Evolutionary conservation across 2,113 vertebrate genomes (phyloP).

Genomic region (Callospermophilus lateralis): DNA sequence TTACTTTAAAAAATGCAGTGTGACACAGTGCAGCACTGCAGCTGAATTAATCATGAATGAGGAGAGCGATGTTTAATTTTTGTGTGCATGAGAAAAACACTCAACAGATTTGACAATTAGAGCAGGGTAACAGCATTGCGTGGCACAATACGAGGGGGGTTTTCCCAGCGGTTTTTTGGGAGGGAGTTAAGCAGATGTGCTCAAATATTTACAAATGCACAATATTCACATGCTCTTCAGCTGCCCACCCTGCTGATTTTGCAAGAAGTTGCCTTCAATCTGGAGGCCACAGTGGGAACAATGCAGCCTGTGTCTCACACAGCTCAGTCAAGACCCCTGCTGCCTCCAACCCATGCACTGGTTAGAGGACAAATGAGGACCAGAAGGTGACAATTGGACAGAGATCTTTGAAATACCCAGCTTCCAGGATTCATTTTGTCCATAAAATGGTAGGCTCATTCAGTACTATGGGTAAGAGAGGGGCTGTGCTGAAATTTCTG

Average conservation of each 20-base stretch:
- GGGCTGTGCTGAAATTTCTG: background rate
- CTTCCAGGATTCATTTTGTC: background rate
- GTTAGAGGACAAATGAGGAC: too few species aligned
- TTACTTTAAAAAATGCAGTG: conserved; percentile 87
- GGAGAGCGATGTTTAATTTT: conserved; percentile 87
- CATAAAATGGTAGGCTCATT: fast-evolving
- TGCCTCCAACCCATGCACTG: fast-evolving
- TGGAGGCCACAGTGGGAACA: conserved; percentile 76
- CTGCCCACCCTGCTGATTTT: conserved; percentile 85
- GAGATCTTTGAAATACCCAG: background rate
- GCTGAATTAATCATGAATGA: conserved; percentile 89
- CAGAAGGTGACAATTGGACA: background rate
- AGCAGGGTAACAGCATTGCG: conserved; percentile 83
- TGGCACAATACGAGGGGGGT: conserved; percentile 83
- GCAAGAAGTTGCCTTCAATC: conserved; percentile 83
- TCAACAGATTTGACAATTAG: conserved; percentile 88
- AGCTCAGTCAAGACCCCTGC: background rate
- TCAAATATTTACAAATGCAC: conserved; percentile 90
- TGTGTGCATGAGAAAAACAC: conserved; percentile 87
- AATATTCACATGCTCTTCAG: conserved; percentile 88
- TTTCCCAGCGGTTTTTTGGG: conserved; percentile 86
- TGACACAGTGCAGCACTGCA: conserved; percentile 85
- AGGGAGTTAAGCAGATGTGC: conserved; percentile 88
- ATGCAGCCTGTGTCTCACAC: background rate
- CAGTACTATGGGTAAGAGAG: background rate